Conservation (phyloP, 2,113 vertebrate species). For the Neoarius graeffei region DNA sequence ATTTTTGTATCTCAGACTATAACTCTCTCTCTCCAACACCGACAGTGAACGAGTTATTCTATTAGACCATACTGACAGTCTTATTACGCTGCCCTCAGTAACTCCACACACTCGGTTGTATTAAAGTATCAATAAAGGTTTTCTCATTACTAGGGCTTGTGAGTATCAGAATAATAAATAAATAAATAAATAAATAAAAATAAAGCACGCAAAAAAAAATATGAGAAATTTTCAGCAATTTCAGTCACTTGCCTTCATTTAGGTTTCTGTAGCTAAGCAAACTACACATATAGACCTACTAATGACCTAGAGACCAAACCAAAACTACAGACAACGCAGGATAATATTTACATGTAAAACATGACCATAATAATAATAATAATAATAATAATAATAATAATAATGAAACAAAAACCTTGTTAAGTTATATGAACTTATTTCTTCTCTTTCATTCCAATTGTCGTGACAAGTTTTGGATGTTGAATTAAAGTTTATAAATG, state of each 20-base stretch:
- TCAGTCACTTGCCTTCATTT: not conserved
- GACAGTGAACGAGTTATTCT: not conserved
- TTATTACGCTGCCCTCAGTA: not conserved
- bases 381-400: not conserved
- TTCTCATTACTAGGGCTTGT: not conserved
- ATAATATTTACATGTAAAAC: not conserved
- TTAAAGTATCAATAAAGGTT: not conserved
- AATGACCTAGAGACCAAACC: not conserved
- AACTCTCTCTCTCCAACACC: not conserved
- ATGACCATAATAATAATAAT: not conserved
- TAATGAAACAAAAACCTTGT: not conserved
- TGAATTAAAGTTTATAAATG: no score
- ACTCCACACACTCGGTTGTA: not conserved
- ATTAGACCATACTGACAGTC: not conserved
- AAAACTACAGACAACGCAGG: not conserved
- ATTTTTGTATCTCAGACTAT: not conserved
- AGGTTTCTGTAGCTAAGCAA: not conserved
- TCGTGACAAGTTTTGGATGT: no score
- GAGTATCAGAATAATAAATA: not conserved
- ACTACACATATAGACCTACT: no score
- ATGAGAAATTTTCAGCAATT: not conserved
- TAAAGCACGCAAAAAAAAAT: not conserved
- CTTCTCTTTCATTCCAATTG: no score
- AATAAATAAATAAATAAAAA: not conserved
- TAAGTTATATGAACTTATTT: no score